Conservation (phyloP, 2,113 vertebrate species). For the Pituophis catenifer region DNA sequence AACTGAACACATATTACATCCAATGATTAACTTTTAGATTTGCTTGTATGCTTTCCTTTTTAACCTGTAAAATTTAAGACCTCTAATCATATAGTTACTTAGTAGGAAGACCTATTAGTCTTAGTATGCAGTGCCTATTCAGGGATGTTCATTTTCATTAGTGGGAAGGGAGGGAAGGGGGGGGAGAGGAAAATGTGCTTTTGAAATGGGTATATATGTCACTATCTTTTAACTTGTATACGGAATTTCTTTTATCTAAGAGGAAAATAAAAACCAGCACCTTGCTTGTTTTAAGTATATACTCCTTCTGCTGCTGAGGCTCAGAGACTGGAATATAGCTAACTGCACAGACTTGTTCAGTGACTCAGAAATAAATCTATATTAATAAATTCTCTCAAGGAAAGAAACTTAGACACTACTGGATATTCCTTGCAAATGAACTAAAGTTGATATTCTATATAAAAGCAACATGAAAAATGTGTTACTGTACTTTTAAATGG, state of each 20-base stretch:
- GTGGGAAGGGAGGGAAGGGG: neutral
- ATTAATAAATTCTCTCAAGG: slow-evolving; percentile 45
- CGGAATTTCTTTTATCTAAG: slow-evolving; percentile 31
- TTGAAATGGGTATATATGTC: slow-evolving; percentile 25
- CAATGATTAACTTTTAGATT: neutral
- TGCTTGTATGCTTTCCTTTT: neutral
- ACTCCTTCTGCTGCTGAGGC: slow-evolving; percentile 27
- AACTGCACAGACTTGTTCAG: slow-evolving; percentile 19
- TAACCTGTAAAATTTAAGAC: neutral
- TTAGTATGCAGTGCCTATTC: neutral
- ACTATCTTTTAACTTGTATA: slow-evolving; percentile 43
- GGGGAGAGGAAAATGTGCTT: neutral
- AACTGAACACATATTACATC: neutral
- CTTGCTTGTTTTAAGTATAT: slow-evolving; percentile 45
- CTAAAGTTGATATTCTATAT: neutral
- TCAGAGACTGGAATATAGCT: slow-evolving; percentile 9
- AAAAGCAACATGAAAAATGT: neutral
- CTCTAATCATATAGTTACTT: neutral
- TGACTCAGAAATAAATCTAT: slow-evolving; percentile 29
- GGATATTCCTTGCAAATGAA: neutral
- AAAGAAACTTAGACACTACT: neutral
- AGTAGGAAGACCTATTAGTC: neutral
- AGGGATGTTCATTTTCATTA: neutral
- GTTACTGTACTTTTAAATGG: neutral
- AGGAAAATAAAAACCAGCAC: slow-evolving; percentile 55